phyloP scores from a whole-genome alignment of 2,888 invertebrate genomes.

The Ceratothoa steindachneri region DNA sequence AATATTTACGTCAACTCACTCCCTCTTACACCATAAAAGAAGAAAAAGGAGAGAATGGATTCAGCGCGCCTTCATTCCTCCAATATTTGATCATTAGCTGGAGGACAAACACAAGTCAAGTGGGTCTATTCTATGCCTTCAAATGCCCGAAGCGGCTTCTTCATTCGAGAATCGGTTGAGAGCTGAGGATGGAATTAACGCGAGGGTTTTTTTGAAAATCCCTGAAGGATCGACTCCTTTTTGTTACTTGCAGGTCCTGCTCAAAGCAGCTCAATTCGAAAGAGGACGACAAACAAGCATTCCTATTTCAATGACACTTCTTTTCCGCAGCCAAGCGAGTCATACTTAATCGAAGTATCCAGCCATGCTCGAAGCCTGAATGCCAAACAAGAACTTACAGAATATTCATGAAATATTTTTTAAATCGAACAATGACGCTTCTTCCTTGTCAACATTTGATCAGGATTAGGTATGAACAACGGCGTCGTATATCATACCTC shows the following conservation, averaged over 20 bases:
- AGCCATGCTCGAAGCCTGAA: neutral
- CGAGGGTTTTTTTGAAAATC: slow-evolving; percentile 8
- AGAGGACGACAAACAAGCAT: neutral
- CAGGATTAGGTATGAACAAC: neutral
- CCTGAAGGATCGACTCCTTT: slow-evolving; percentile 2
- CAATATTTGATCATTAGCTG: slow-evolving; percentile 13
- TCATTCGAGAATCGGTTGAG: neutral
- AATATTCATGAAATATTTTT: neutral
- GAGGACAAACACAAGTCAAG: neutral
- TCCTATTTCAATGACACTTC: slow-evolving; percentile 6
- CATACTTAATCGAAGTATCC: neutral
- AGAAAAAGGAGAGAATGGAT: neutral
- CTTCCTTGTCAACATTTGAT: neutral
- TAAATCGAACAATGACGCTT: neutral
- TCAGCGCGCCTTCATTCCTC: neutral
- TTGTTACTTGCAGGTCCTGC: neutral
- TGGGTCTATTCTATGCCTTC: slow-evolving; percentile 4
- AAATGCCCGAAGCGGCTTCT: slow-evolving; percentile 1
- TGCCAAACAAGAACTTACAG: neutral
- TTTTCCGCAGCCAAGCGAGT: neutral
- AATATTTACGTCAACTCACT: too few species aligned
- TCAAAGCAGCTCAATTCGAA: neutral
- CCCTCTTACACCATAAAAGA: neutral
- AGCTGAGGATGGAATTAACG: neutral
- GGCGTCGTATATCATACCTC: too few species aligned